These are phyloP conservation scores for Orchestes rusci DNA, from an alignment of 2,888 invertebrate genomes.

Conservation along the genomic window DNA sequence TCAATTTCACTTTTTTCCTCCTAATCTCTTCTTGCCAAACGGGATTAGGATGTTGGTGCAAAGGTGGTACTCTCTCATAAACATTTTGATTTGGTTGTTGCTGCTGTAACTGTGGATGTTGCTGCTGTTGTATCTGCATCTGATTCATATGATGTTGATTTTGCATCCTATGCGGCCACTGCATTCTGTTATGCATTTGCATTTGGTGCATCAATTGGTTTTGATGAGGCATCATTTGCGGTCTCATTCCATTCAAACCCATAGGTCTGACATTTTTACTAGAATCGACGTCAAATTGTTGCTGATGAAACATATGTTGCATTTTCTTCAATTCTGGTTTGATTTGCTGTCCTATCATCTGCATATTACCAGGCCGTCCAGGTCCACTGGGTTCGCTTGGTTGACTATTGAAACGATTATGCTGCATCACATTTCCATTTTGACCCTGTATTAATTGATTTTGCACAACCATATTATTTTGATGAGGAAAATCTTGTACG, in stretches of 20 bases:
- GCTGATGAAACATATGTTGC: slow-evolving; percentile 25
- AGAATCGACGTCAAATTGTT: slow-evolving; percentile 36
- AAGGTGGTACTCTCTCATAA: slow-evolving; percentile 65
- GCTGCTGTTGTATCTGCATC: slow-evolving; percentile 20
- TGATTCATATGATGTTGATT: slow-evolving; percentile 40
- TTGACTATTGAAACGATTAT: slow-evolving; percentile 39
- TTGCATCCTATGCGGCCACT: slow-evolving; percentile 43
- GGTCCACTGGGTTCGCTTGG: slow-evolving; percentile 41
- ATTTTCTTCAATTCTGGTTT: slow-evolving; percentile 24
- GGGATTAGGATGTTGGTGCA: slow-evolving; percentile 61
- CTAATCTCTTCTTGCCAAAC: slow-evolving; percentile 52
- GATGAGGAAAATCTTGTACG: slow-evolving; percentile 44
- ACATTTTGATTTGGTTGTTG: slow-evolving; percentile 42
- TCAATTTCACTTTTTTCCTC: slow-evolving; percentile 51
- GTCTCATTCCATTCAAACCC: slow-evolving; percentile 35
- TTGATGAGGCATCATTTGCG: slow-evolving; percentile 30
- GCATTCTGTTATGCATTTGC: slow-evolving; percentile 51
- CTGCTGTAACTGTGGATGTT: slow-evolving; percentile 22
- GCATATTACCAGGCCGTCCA: slow-evolving; percentile 38
- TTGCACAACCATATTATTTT: slow-evolving; percentile 34
- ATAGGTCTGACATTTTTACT: slow-evolving; percentile 36
- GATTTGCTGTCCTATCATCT: slow-evolving; percentile 23
- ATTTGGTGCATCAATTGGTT: slow-evolving; percentile 35
- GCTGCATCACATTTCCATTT: slow-evolving; percentile 30
- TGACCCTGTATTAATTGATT: slow-evolving; percentile 34